phyloP scores from a whole-genome alignment of 2,888 invertebrate species.

The Orthosia cruda region DNA sequence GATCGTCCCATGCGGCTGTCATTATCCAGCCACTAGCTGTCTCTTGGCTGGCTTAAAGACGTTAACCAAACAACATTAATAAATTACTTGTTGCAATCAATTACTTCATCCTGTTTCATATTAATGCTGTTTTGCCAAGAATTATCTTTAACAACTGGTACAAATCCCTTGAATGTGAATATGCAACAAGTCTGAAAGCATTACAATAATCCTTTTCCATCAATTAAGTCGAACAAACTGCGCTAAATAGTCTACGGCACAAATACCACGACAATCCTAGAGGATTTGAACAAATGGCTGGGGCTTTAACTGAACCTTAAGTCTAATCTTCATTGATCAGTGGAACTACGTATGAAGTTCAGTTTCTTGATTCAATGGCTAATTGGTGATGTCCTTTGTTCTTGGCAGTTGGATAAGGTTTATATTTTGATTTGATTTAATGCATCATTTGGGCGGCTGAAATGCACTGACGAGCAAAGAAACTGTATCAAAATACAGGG shows the following conservation, averaged over 20 bases:
- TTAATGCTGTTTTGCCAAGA: not conserved
- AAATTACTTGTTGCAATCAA: not conserved
- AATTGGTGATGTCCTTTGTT: constrained; percentile 1
- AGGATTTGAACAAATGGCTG: constrained; percentile 47
- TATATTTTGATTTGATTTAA: constrained; percentile 1
- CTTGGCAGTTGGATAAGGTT: not conserved
- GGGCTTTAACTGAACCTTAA: constrained; percentile 2
- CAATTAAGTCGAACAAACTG: constrained; percentile 48
- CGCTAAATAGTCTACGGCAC: constrained; percentile 34
- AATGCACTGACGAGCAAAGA: no score
- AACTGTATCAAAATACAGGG: no score
- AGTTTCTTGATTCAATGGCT: constrained; percentile 21
- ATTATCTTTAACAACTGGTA: constrained; percentile 4
- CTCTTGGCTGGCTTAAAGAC: no score
- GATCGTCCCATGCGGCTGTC: no score
- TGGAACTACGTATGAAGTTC: constrained; percentile 28
- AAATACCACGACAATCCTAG: constrained; percentile 47
- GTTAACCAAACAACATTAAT: no score
- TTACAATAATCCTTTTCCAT: constrained; percentile 48
- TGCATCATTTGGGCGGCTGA: not conserved
- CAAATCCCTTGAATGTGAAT: constrained; percentile 21
- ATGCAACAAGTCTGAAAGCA: constrained; percentile 57
- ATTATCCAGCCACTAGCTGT: no score
- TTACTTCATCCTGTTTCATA: not conserved
- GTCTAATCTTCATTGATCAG: constrained; percentile 40